Percentiles rank a stretch among this genome's conserved stretches.
Conservation (phyloP, 2,888 invertebrate genomes). For the Xestia ashworthii region DNA sequence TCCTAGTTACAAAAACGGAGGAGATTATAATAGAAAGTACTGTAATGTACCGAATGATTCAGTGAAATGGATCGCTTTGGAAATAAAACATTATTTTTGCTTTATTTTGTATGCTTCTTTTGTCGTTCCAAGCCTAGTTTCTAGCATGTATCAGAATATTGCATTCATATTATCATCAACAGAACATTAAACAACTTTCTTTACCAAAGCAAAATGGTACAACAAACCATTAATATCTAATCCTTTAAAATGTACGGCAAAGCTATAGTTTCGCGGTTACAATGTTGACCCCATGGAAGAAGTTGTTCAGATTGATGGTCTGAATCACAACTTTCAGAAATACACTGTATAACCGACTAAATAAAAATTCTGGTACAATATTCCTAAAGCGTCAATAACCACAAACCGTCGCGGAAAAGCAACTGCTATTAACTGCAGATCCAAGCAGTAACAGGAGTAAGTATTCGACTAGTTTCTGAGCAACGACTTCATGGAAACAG, state of each 20-base stretch:
- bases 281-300: neutral
- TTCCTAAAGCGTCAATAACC: too few species aligned
- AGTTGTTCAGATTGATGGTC: neutral
- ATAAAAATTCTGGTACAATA: neutral
- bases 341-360: neutral
- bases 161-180: neutral
- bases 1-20: constrained; percentile 27
- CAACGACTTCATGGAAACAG: neutral
- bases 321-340: neutral
- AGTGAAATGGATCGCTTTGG: constrained; percentile 5
- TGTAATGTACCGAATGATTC: neutral
- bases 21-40: constrained; percentile 28
- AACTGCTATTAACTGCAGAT: neutral
- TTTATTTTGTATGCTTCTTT: neutral
- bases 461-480: neutral
- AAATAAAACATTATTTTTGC: neutral
- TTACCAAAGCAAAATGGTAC: neutral
- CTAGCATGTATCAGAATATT: neutral
- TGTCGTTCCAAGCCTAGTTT: neutral
- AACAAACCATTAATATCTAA: neutral
- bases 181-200: neutral
- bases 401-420: neutral
- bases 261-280: neutral
- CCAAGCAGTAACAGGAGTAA: neutral
- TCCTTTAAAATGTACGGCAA: neutral